Base-by-base conservation (phyloP, 2,797 vertebrate genomes). In the Remorina albescens region DNA sequence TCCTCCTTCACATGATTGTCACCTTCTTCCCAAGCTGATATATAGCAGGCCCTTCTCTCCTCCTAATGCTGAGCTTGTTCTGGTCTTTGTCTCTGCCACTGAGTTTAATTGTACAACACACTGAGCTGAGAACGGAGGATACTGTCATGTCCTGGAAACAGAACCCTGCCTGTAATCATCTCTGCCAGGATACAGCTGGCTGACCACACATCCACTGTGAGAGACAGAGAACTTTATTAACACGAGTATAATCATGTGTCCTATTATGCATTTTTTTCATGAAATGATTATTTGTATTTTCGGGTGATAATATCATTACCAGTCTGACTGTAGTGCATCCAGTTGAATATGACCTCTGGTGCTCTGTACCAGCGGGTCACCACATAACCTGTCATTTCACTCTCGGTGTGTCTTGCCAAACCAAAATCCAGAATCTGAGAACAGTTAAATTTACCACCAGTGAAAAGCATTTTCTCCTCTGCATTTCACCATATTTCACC, bases 281-380 rank as follows among this genome's bases (percentile, higher is more conserved):
- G 32, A 25, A 55, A 18, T 13, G 1, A 21, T 2, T 23, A 1
- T 34, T 44, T 62, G 53, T 50, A 44, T 63, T 42, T 5, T 41
- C 67, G 62, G 1, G 39, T 39, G 56, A 25, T 55, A 2, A 32
- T 12, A 16, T 47, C 58, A 15, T 87, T 67, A 96, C 95, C 95
- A 88, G 93, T 93, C 68, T 96, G 94, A 76, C 88, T 95, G 84
- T 96, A 96, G 89, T 95, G 95, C 95, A 96, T 96, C 95, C 95
- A 96, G 91, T 95, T 96, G 73, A 95, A 94, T 57, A 96, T 96
- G 81, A 96, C 30, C 86, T 96, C 95, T 7, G 95, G 95, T 3
- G 95, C 93, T 83, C 95, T 86, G 91, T 96, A 96, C 95, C 95
- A 96, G 60, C 95, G 94, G 0, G 95, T 96, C 71, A 95, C 95